Evolutionary conservation across 2,888 invertebrate genomes (phyloP).

Genomic region (Hypena proboscidalis): DNA sequence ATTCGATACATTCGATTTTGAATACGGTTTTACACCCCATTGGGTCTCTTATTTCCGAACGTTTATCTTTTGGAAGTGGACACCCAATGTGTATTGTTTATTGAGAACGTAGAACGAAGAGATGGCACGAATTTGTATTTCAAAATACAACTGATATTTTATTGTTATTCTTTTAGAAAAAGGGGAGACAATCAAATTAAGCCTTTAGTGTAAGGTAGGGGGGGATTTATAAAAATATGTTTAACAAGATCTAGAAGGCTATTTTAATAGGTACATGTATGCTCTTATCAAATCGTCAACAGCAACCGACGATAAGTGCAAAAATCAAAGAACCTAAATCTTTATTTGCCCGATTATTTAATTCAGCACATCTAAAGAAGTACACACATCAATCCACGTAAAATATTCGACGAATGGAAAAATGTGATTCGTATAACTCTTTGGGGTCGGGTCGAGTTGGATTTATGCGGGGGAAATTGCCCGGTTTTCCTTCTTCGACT

Average conservation of each 20-base stretch:
- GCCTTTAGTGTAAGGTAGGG: too few species aligned
- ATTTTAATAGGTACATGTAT: too few species aligned
- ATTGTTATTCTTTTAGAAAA: too few species aligned
- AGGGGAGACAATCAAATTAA: too few species aligned
- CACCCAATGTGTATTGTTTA: conserved; percentile 7
- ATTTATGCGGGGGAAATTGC: conserved; percentile 68
- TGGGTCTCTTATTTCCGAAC: conserved; percentile 7
- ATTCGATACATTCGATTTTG: conserved; percentile 30
- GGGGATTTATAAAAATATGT: too few species aligned
- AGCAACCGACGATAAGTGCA: too few species aligned
- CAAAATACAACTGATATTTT: too few species aligned
- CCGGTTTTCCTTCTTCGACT: conserved; percentile 64
- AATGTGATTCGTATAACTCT: conserved; percentile 71
- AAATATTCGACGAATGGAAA: conserved; percentile 55
- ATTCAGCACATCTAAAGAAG: conserved; percentile 16
- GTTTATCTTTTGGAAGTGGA: conserved; percentile 4
- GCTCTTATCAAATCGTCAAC: too few species aligned
- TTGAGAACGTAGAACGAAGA: not conserved
- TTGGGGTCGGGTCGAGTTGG: conserved; percentile 55
- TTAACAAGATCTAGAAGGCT: too few species aligned
- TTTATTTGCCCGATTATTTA: conserved; percentile 24
- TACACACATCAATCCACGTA: conserved; percentile 26
- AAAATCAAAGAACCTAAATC: too few species aligned
- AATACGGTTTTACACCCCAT: conserved; percentile 13
- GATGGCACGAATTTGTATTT: too few species aligned